phyloP scores from a whole-genome alignment of 1,140 invertebrate species.

The Panagrolaimus sp. region DNA sequence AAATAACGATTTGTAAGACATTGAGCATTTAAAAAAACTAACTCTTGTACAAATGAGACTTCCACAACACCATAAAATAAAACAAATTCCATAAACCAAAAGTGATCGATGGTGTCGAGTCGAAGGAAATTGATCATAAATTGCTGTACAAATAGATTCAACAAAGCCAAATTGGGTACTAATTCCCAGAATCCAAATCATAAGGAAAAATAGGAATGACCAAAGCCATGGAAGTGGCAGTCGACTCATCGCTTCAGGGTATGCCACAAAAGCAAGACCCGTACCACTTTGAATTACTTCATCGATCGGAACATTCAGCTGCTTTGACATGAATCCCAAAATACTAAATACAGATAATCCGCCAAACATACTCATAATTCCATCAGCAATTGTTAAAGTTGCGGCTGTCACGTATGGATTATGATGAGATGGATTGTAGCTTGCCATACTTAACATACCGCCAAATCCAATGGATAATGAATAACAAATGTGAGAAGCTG shows the following conservation, averaged over 20 bases:
- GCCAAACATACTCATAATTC: conserved; percentile 33
- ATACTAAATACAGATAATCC: conserved; percentile 36
- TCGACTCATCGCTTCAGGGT: conserved; percentile 53
- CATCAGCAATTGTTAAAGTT: conserved; percentile 32
- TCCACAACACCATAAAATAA: conserved; percentile 25
- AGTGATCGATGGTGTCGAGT: conserved; percentile 16
- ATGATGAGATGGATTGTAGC: conserved; percentile 29
- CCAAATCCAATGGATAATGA: conserved; percentile 58
- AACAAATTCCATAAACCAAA: conserved; percentile 24
- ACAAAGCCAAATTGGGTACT: conserved; percentile 64
- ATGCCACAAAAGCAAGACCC: conserved; percentile 65
- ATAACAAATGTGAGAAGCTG: conserved; percentile 59
- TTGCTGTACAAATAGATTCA: conserved; percentile 29
- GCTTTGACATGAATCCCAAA: conserved; percentile 59
- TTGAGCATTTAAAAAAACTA: too few species aligned
- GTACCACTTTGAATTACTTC: conserved; percentile 68
- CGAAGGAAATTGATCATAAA: conserved; percentile 34
- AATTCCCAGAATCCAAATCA: conserved; percentile 83
- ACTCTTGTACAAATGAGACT: conserved; percentile 25
- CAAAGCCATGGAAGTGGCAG: conserved; percentile 78
- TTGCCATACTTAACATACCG: conserved; percentile 50
- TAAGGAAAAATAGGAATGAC: conserved; percentile 81
- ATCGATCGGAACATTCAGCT: conserved; percentile 66
- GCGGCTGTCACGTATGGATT: conserved; percentile 32
- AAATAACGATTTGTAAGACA: neutral